Conservation (phyloP, 2,113 vertebrate genomes). For the Callionymus lyra region DNA sequence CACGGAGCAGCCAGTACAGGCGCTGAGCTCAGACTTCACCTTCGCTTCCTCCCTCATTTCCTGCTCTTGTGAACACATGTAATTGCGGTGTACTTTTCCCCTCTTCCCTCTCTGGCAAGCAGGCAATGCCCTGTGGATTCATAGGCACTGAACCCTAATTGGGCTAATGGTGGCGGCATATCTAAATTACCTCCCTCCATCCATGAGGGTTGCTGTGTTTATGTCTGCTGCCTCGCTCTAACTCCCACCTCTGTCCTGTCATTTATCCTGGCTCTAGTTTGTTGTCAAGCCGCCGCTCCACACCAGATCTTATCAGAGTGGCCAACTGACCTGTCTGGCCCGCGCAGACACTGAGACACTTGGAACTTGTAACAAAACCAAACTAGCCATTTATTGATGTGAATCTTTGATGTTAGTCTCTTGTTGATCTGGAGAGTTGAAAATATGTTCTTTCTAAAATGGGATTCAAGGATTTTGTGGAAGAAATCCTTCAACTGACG, state of each 20-base stretch:
- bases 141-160: slow-evolving; percentile 65
- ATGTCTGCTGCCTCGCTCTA: slow-evolving; percentile 60
- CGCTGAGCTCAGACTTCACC: slow-evolving; percentile 36
- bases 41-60: slow-evolving; percentile 48
- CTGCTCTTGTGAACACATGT: slow-evolving; percentile 36
- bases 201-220: slow-evolving; percentile 63
- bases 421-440: no score
- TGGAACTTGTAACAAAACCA: no score
- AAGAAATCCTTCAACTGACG: no score
- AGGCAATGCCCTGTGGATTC: slow-evolving; percentile 61
- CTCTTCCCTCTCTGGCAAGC: slow-evolving; percentile 33
- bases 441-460: no score
- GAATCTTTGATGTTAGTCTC: no score
- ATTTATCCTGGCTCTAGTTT: slow-evolving; percentile 66
- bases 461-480: no score
- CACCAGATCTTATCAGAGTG: slow-evolving; percentile 59
- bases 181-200: slow-evolving; percentile 66
- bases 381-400: no score
- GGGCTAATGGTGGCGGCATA: slow-evolving; percentile 61
- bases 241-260: slow-evolving; percentile 29
- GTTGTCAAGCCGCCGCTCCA: slow-evolving; percentile 57
- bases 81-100: slow-evolving; percentile 48
- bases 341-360: slow-evolving; percentile 12
- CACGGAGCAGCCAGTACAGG: slow-evolving; percentile 27
- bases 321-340: slow-evolving; percentile 42